These are phyloP conservation scores for Hoplostethus mediterraneus DNA, from an alignment of 2,797 vertebrate genomes.

Conservation along the genomic window DNA sequence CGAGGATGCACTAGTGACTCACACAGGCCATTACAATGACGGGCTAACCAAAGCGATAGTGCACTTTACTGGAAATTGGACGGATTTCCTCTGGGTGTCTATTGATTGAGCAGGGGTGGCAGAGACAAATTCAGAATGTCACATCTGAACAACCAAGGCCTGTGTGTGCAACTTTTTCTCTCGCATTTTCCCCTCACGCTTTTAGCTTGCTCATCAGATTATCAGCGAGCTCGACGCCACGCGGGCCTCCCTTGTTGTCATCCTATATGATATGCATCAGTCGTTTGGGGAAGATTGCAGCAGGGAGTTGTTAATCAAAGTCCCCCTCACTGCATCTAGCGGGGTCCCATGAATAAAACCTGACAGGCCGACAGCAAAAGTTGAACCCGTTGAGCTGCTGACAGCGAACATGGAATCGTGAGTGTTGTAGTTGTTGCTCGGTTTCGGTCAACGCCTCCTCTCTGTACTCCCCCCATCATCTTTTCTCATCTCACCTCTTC, in stretches of 20 bases:
- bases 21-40: slow-evolving; percentile 36
- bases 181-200: background rate
- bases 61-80: slow-evolving; percentile 31
- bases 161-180: slow-evolving; percentile 1
- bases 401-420: slow-evolving; percentile 54
- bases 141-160: slow-evolving; percentile 2
- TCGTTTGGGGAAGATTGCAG: slow-evolving; percentile 24
- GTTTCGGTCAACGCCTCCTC: slow-evolving; percentile 37
- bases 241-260: slow-evolving; percentile 52
- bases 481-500: slow-evolving; percentile 47
- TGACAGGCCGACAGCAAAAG: background rate
- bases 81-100: slow-evolving; percentile 24
- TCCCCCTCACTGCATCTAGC: background rate
- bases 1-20: slow-evolving; percentile 35
- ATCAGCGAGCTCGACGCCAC: slow-evolving; percentile 15
- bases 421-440: slow-evolving; percentile 20
- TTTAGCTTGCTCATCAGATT: slow-evolving; percentile 56
- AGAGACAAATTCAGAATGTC: slow-evolving; percentile 20
- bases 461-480: slow-evolving; percentile 25
- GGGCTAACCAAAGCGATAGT: slow-evolving; percentile 22
- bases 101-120: slow-evolving; percentile 6
- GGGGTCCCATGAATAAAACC: background rate
- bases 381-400: slow-evolving; percentile 28
- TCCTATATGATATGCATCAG: slow-evolving; percentile 34
- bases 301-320: slow-evolving; percentile 52